phyloP scores from a whole-genome alignment of 2,888 invertebrate genomes.

The Ethmia dodecea region DNA sequence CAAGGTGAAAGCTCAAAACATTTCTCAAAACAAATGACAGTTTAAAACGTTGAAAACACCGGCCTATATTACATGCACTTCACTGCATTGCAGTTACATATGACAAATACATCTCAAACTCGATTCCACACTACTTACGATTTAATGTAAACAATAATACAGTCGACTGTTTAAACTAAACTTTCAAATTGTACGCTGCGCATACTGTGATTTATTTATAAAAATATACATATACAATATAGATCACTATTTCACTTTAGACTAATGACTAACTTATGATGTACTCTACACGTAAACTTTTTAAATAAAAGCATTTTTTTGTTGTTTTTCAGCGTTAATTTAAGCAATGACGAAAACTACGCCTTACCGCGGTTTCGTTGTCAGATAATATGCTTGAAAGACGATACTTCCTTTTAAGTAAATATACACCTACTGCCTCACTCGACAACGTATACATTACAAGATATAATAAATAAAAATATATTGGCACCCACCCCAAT shows the following conservation, averaged over 20 bases:
- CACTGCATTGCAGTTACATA: slow-evolving; percentile 48
- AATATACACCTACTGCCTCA: too few species aligned
- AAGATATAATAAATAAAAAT: slow-evolving; percentile 11
- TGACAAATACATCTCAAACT: too few species aligned
- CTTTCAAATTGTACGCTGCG: slow-evolving; percentile 23
- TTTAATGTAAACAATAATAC: slow-evolving; percentile 1
- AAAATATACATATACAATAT: slow-evolving; percentile 28
- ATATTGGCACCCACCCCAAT: slow-evolving; percentile 24
- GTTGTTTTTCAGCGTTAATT: slow-evolving; percentile 21
- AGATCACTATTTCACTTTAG: slow-evolving; percentile 20
- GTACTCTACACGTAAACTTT: slow-evolving; percentile 21
- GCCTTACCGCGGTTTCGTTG: slow-evolving; percentile 19
- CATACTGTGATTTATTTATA: slow-evolving; percentile 22
- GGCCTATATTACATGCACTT: slow-evolving; percentile 25
- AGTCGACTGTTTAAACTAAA: slow-evolving; percentile 3
- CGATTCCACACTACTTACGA: not conserved
- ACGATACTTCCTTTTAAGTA: too few species aligned
- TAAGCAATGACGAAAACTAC: slow-evolving; percentile 16
- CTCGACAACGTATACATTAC: too few species aligned
- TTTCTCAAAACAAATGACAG: too few species aligned
- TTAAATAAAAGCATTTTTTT: slow-evolving; percentile 23
- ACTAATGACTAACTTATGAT: slow-evolving; percentile 29
- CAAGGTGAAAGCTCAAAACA: too few species aligned
- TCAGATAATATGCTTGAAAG: slow-evolving; percentile 15
- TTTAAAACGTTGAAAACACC: not conserved